Percentiles rank a stretch among this genome's conserved stretches.
Conservation (phyloP, 2,113 vertebrate species). For the Ramphastos sulfuratus region DNA sequence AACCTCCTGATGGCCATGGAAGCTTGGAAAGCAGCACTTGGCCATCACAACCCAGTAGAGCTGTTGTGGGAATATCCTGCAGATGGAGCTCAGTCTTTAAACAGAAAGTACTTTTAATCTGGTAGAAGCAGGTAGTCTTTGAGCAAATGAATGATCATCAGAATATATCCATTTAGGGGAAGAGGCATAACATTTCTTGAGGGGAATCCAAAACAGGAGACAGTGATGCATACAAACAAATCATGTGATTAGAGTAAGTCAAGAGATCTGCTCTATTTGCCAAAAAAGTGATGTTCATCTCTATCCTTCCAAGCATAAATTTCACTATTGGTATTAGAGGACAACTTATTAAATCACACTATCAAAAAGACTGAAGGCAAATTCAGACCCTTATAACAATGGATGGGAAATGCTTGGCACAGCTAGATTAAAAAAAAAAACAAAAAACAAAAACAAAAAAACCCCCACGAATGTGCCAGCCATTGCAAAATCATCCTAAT, state of each 20-base stretch:
- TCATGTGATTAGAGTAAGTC: not conserved
- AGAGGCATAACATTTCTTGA: not conserved
- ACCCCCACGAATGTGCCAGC: not conserved
- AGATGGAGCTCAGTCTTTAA: not conserved
- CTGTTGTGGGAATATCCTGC: not conserved
- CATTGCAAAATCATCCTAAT: not conserved
- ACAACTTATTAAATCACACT: slow-evolving; percentile 11
- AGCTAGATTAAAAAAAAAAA: not conserved
- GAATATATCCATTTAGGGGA: not conserved
- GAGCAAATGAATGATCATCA: not conserved
- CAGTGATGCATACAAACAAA: not conserved
- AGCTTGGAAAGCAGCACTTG: rapidly evolving
- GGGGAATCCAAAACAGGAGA: not conserved
- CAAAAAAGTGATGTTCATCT: not conserved
- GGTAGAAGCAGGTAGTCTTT: not conserved
- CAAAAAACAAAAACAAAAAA: not conserved
- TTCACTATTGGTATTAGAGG: not conserved
- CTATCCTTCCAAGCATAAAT: not conserved
- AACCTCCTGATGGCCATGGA: not conserved
- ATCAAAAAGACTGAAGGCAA: not conserved
- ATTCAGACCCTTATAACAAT: slow-evolving; percentile 3
- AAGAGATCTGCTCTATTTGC: not conserved
- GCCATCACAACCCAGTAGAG: not conserved
- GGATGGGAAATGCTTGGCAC: not conserved
- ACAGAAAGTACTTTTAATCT: not conserved